phyloP scores from a whole-genome alignment of 1,140 invertebrate genomes.

The Bemisia tabaci region DNA sequence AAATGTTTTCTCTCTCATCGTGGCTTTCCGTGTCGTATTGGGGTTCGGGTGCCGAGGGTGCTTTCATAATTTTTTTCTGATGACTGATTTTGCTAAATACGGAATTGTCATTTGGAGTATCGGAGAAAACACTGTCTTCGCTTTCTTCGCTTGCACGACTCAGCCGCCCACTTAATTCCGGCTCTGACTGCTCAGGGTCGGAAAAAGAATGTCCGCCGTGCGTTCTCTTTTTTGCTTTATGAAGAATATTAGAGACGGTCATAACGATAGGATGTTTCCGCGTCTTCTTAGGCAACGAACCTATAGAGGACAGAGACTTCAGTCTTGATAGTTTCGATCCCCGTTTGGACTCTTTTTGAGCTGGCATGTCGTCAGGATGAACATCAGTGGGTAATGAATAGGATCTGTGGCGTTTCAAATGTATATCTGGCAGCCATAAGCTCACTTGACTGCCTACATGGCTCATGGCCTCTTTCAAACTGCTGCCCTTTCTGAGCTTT shows the following conservation, averaged over 20 bases:
- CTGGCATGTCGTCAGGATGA: slow-evolving; percentile 21
- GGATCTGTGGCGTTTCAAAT: slow-evolving; percentile 62
- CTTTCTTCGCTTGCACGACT: slow-evolving; percentile 25
- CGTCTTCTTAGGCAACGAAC: slow-evolving; percentile 4
- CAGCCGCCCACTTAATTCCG: slow-evolving; percentile 49
- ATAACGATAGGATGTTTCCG: slow-evolving; percentile 64
- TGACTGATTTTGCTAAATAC: slow-evolving; percentile 40
- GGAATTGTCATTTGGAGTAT: slow-evolving; percentile 29
- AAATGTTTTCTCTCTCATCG: slow-evolving; percentile 14
- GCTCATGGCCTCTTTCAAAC: slow-evolving; percentile 62
- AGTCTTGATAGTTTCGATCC: neutral
- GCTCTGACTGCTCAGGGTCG: slow-evolving; percentile 63
- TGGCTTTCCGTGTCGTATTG: slow-evolving; percentile 22
- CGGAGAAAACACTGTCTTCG: slow-evolving; percentile 43
- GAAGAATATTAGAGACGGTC: slow-evolving; percentile 61
- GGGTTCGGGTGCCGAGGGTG: slow-evolving; percentile 27
- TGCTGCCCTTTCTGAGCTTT: slow-evolving; percentile 52
- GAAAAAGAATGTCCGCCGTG: slow-evolving; percentile 45
- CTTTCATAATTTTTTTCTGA: slow-evolving; percentile 35
- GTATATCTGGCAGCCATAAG: slow-evolving; percentile 65
- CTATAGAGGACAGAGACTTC: slow-evolving; percentile 1
- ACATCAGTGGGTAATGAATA: slow-evolving; percentile 56
- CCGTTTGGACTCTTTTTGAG: slow-evolving; percentile 1
- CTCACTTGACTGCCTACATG: slow-evolving; percentile 40
- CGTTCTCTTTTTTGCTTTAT: slow-evolving; percentile 57